Evolutionary conservation across 2,888 invertebrate species (phyloP).

Genomic region (Phasia obesa): DNA sequence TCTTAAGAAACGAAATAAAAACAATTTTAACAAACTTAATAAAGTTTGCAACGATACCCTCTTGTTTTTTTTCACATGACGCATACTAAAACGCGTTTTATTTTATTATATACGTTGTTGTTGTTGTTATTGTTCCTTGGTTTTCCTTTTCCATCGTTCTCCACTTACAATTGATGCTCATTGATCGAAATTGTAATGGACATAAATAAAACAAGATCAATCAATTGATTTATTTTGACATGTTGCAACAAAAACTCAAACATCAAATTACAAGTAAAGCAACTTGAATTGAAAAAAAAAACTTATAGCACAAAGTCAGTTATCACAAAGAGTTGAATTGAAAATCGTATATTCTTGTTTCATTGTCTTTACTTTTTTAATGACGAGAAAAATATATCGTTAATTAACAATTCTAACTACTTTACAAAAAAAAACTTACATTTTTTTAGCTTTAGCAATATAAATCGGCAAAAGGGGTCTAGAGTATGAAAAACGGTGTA

Average conservation of each 20-base stretch:
- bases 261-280: conserved; percentile 55
- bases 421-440: no score
- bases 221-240: conserved; percentile 83
- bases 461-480: no score
- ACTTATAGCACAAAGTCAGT: conserved; percentile 2
- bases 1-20: conserved; percentile 34
- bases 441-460: no score
- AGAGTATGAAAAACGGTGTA: no score
- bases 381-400: no score
- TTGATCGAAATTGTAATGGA: conserved; percentile 83
- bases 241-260: conserved; percentile 74
- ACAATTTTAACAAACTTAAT: conserved; percentile 36
- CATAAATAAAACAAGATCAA: conserved; percentile 83
- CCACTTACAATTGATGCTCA: conserved; percentile 76
- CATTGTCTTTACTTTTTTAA: background rate
- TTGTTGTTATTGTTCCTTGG: background rate
- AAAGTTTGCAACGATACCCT: conserved; percentile 49
- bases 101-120: background rate
- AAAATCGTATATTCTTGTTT: background rate
- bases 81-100: conserved; percentile 67
- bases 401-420: no score
- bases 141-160: conserved; percentile 71
- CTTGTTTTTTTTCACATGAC: conserved; percentile 61
- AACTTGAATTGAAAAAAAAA: conserved; percentile 32
- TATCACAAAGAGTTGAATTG: background rate